Evolutionary conservation across 64 coral and sea anemone genomes (phyloP), one percentile per base, ranked within the genome.

Genomic region (Dendrophyllia cribrosa): DNA sequence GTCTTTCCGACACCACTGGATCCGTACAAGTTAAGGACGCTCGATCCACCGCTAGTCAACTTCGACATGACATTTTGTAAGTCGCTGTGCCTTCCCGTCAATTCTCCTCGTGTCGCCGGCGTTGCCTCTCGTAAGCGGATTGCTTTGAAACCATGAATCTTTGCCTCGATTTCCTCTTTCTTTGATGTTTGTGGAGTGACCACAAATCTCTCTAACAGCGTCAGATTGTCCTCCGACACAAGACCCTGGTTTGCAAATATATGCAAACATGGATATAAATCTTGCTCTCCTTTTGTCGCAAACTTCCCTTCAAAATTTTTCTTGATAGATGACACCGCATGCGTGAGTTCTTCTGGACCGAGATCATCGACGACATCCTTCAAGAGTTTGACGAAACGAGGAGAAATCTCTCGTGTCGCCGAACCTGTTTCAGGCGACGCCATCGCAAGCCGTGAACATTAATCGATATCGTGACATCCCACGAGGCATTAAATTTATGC

Each of bases 181-280:
- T 84, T 84, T 7, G 80, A 84, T 67, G 80, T 51, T 23, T 84
- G 44, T n/a, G 80, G 80, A 51, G 60, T 66, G 0, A 65, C 80
- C 14, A 84, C 19, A 84, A 84, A 84, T 59, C 47, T 67, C 9
- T 84, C 80, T 51, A 84, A 84, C 60, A 84, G 67, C 20, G 80
- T 84, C 20, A 84, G 20, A 67, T 84, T 84, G 80, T 84, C 62
- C 58, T 84, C 80, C 7, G 80, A 68, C 20, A 66, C 44, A 44
- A 84, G 16, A 47, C 80, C 80, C 12, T 84, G 80, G 3, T 84
- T 66, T 13, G 61, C 80, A 51, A 84, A 84, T 13, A 84, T 7
- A 67, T 50, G 80, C 7, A 84, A 45, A 51, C 80, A 84, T 23
- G 62, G 51, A 45, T 84, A 84, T 44, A 84, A 51, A 84, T 84